phyloP scores from a whole-genome alignment of 2,888 invertebrate species.

The Lymantria monacha region DNA sequence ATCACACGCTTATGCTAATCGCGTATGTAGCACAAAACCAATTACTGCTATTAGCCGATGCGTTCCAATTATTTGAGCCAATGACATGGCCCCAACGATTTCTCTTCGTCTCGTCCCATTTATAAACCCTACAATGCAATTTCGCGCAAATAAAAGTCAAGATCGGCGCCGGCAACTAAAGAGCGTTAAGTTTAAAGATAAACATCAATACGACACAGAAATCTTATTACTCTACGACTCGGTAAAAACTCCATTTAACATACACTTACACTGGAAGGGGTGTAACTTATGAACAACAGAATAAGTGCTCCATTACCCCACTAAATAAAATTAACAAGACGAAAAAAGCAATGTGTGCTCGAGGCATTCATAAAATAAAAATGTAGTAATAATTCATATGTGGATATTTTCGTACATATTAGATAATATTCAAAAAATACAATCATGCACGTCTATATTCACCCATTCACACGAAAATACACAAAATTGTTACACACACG shows the following conservation, averaged over 20 bases:
- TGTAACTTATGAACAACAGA: constrained; percentile 51
- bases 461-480: constrained; percentile 70
- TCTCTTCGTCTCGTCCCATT: not conserved
- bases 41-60: not conserved
- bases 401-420: constrained; percentile 32
- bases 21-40: constrained; percentile 34
- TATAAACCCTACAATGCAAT: not conserved
- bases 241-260: not conserved
- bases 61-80: not conserved
- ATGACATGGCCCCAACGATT: not conserved
- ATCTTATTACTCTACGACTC: constrained; percentile 50
- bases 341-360: constrained; percentile 48
- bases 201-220: constrained; percentile 40
- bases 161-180: not conserved
- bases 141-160: not conserved
- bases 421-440: constrained; percentile 34
- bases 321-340: constrained; percentile 54
- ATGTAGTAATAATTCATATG: constrained; percentile 24
- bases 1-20: no score
- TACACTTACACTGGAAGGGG: constrained; percentile 24
- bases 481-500: constrained; percentile 71
- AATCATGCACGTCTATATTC: constrained; percentile 56
- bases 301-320: constrained; percentile 49
- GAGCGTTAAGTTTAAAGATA: not conserved
- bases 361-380: constrained; percentile 36